Conservation (phyloP, 2,113 vertebrate genomes). For the rabbit (Oryctolagus cuniculus) region mOryCun1.1 NC_091436.1:157946001-157946500, state of each 20-base stretch:
- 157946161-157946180: slow-evolving; percentile 10
- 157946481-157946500: not conserved
- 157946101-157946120: not conserved
- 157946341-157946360: not conserved
- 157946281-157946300: slow-evolving; percentile 32
- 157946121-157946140: not conserved
- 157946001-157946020: not conserved
- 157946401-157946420: slow-evolving; percentile 8
- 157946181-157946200: slow-evolving; percentile 26
- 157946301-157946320: not conserved
- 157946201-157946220: not conserved
- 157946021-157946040: slow-evolving; percentile 10
- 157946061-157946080: slow-evolving; percentile 32
- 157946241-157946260: not conserved
- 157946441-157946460: not conserved
- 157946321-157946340: not conserved
- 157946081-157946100: not conserved
- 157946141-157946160: not conserved
- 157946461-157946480: not conserved
- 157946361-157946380: slow-evolving; percentile 3
- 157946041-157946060: not conserved
- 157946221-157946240: slow-evolving; percentile 8
- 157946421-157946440: not conserved
- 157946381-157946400: not conserved
- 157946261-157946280: not conserved